These are phyloP conservation scores for Novumbra hubbsi DNA, from an alignment of 2,797 vertebrate genomes.

Conservation along the genomic window DNA sequence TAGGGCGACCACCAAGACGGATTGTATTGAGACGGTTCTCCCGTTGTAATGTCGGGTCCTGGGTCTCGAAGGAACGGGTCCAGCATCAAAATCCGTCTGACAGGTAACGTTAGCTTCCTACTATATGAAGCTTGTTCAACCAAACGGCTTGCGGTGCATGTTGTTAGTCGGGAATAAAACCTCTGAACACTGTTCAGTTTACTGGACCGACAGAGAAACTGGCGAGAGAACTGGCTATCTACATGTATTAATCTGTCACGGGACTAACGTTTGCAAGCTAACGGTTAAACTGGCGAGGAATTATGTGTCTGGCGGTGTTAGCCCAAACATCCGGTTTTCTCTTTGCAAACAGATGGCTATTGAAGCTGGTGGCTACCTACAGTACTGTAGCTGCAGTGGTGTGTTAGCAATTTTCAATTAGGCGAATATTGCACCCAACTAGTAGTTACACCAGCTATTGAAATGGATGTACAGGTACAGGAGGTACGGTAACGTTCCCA, in stretches of 20 bases:
- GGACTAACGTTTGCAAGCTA: background rate
- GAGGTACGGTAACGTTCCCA: too few species aligned
- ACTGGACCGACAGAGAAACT: background rate
- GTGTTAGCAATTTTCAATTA: too few species aligned
- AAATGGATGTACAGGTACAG: too few species aligned
- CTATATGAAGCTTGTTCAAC: conserved; percentile 14
- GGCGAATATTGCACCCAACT: too few species aligned
- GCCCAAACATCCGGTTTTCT: conserved; percentile 74
- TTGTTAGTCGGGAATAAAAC: conserved; percentile 7
- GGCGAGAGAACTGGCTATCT: background rate
- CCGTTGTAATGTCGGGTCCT: conserved; percentile 96
- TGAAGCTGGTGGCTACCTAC: background rate
- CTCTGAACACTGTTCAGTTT: too few species aligned
- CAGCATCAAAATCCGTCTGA: conserved; percentile 98
- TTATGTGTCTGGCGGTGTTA: conserved; percentile 20
- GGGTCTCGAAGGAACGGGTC: conserved; percentile 94
- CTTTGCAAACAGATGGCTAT: conserved; percentile 42
- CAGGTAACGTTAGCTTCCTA: conserved; percentile 76
- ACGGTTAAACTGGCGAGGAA: conserved; percentile 7
- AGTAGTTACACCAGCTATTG: too few species aligned
- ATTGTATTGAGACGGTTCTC: conserved; percentile 70
- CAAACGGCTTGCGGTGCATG: conserved; percentile 38
- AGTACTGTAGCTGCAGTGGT: conserved; percentile 18
- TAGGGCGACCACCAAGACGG: conserved; percentile 60
- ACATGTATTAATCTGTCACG: background rate